Percentiles rank a stretch among this genome's conserved stretches.
These are phyloP conservation scores for Caloenas nicobarica DNA, from an alignment of 2,113 vertebrate species.

Conservation along the genomic window DNA sequence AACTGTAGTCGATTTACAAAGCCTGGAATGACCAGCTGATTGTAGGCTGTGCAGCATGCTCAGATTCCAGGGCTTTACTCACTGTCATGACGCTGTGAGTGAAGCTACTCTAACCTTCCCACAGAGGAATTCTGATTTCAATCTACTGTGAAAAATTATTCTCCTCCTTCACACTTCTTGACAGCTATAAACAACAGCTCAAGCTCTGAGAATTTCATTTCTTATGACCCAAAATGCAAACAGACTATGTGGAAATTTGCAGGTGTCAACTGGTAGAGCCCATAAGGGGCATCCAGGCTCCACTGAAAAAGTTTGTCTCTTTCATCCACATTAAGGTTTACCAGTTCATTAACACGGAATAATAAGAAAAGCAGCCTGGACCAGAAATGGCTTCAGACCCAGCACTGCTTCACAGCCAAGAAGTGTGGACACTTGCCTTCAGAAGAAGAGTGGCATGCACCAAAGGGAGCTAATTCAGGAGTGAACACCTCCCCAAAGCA, in stretches of 20 bases:
- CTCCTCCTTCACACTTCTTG: not conserved
- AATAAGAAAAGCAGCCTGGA: not conserved
- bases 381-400: not conserved
- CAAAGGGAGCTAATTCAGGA: not conserved
- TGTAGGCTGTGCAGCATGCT: not conserved
- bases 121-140: not conserved
- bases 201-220: not conserved
- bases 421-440: not conserved
- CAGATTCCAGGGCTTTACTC: not conserved
- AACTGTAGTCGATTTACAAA: not conserved
- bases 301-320: not conserved
- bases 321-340: not conserved
- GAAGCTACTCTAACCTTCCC: not conserved
- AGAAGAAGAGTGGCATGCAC: not conserved
- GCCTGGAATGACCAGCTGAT: not conserved
- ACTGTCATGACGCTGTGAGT: rapidly evolving
- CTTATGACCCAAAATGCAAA: not conserved
- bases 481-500: not conserved
- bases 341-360: not conserved
- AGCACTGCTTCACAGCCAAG: not conserved
- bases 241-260: rapidly evolving
- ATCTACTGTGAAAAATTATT: not conserved
- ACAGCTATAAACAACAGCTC: not conserved
- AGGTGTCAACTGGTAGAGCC: not conserved
- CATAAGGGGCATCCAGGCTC: rapidly evolving